A percentile compares a stretch with the other conserved stretches of the same genome.
phyloP scores from a whole-genome alignment of 2,888 invertebrate genomes.

The Hyposoter dolosus region DNA sequence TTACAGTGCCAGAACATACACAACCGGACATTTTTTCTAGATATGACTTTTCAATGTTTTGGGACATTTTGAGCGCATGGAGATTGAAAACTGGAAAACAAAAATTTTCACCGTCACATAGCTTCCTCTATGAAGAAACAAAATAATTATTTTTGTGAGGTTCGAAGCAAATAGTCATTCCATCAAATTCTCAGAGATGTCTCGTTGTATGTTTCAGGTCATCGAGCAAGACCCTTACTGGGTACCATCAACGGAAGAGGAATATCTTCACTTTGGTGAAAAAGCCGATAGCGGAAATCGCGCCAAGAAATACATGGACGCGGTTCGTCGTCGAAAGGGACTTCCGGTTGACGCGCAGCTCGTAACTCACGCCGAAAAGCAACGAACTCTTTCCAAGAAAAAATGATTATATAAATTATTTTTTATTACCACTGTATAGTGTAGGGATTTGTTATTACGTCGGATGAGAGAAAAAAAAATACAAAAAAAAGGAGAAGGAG shows the following conservation, averaged over 20 bases:
- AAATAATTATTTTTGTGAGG: neutral
- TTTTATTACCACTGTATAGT: constrained; percentile 29
- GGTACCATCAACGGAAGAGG: constrained; percentile 97
- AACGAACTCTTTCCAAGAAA: constrained; percentile 97
- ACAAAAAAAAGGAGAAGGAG: neutral
- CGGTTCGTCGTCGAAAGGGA: constrained; percentile 95
- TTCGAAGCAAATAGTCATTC: neutral
- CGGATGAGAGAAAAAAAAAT: neutral
- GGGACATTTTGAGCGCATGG: too few species aligned
- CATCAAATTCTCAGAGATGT: constrained; percentile 5
- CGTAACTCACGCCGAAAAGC: constrained; percentile 98
- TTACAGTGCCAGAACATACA: too few species aligned
- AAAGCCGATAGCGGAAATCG: constrained; percentile 96
- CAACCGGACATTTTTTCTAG: too few species aligned
- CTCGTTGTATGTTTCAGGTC: constrained; percentile 86
- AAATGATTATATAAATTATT: constrained; percentile 86
- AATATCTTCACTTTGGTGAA: constrained; percentile 96
- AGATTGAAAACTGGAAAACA: too few species aligned
- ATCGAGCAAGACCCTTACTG: constrained; percentile 98
- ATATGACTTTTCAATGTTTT: too few species aligned
- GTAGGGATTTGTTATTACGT: constrained; percentile 22
- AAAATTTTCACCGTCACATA: too few species aligned
- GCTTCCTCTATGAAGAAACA: too few species aligned
- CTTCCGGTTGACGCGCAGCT: constrained; percentile 96
- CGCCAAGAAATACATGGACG: constrained; percentile 95